Percentiles rank a stretch among this genome's conserved stretches.
Evolutionary conservation across 2,797 vertebrate genomes (phyloP).

Genomic region (Fratercula arctica): DNA sequence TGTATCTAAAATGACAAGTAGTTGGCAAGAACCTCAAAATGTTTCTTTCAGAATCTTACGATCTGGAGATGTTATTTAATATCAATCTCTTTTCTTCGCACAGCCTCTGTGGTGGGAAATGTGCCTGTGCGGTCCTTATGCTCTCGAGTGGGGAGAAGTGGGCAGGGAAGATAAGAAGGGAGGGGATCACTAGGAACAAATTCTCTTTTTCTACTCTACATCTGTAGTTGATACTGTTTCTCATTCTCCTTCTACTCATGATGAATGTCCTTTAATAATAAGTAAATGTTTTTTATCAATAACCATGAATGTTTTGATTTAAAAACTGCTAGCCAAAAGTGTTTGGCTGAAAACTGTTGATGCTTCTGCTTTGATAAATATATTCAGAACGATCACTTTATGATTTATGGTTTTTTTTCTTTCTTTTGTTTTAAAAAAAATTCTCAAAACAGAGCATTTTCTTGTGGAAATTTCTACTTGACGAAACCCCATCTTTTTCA

Average conservation of each 20-base stretch:
- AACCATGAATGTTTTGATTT: background rate
- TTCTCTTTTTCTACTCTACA: background rate
- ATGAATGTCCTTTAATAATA: background rate
- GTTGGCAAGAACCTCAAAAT: background rate
- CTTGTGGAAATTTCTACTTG: background rate
- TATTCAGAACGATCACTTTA: background rate
- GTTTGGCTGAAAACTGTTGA: background rate
- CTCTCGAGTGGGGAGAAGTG: background rate
- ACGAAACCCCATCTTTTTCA: background rate
- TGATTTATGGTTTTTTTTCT: background rate
- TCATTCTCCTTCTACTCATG: background rate
- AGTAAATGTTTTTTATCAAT: accelerated
- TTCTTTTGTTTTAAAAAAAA: background rate
- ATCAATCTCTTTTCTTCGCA: background rate
- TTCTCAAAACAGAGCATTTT: background rate
- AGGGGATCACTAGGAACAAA: background rate
- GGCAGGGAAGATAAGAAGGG: background rate
- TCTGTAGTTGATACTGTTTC: background rate
- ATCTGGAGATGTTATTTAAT: background rate
- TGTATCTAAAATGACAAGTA: background rate
- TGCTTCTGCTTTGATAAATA: background rate
- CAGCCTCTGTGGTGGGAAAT: background rate
- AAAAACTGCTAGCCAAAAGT: background rate
- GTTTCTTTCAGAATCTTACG: background rate
- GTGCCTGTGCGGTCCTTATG: background rate